phyloP scores from a whole-genome alignment of 2,888 invertebrate species.

The Tubulanus polymorphus region DNA sequence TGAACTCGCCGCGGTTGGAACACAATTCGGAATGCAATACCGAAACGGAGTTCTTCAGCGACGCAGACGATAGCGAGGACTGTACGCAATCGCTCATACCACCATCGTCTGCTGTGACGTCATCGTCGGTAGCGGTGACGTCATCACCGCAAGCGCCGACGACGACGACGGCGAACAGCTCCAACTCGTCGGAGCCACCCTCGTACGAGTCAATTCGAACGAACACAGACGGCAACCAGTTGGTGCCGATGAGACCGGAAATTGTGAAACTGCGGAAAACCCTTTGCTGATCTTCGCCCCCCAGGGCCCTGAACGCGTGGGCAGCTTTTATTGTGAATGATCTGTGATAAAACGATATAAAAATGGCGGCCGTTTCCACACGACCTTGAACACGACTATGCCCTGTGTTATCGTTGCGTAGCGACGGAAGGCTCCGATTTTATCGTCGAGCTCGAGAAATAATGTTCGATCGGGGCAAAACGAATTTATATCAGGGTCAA shows the following conservation, averaged over 20 bases:
- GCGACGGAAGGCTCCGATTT: no score
- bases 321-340: no score
- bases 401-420: no score
- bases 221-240: background rate
- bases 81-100: no score
- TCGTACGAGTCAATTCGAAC: background rate
- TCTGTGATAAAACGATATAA: no score
- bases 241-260: background rate
- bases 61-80: no score
- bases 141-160: background rate
- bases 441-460: no score
- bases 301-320: no score
- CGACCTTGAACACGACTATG: no score
- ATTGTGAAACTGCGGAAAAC: background rate
- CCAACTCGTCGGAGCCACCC: background rate
- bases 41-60: background rate
- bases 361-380: no score
- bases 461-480: no score
- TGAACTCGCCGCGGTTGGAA: background rate
- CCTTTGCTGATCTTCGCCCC: background rate
- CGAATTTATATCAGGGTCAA: no score
- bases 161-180: background rate
- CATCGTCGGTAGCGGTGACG: background rate
- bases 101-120: constrained; percentile 2
- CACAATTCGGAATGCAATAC: background rate